Evolutionary conservation across 1,140 invertebrate genomes (phyloP).

Genomic region (Drosophila truncata): DNA sequence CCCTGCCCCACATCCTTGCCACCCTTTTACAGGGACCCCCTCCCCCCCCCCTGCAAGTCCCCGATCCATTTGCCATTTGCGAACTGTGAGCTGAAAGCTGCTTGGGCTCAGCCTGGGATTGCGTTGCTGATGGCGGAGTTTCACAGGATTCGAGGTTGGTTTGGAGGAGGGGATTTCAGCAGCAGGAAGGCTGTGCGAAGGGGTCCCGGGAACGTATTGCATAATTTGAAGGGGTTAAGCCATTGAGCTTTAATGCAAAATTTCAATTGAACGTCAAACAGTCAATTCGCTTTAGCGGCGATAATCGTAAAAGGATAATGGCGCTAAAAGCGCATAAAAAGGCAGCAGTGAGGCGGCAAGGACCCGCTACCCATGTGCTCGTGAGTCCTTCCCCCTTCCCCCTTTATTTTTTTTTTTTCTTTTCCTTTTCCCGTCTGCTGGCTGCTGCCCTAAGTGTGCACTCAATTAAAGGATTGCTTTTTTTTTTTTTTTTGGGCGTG

Average conservation of each 20-base stretch:
- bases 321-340: constrained; percentile 82
- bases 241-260: constrained; percentile 84
- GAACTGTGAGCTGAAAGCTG: constrained; percentile 46
- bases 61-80: constrained; percentile 49
- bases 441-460: constrained; percentile 73
- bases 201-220: constrained; percentile 60
- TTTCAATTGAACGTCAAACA: constrained; percentile 84
- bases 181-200: neutral
- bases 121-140: constrained; percentile 30
- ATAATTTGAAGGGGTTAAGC: constrained; percentile 83
- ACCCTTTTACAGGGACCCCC: neutral
- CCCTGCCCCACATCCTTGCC: neutral
- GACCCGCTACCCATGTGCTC: constrained; percentile 11
- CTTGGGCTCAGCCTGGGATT: constrained; percentile 54
- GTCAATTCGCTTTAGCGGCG: constrained; percentile 82
- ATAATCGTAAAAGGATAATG: constrained; percentile 84
- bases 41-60: constrained; percentile 16
- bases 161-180: neutral
- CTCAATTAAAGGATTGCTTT: constrained; percentile 81
- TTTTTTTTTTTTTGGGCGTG: constrained; percentile 41
- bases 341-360: constrained; percentile 40
- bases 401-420: constrained; percentile 1
- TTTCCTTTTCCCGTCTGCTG: constrained; percentile 30
- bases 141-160: constrained; percentile 5
- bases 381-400: neutral